A percentile compares a stretch with the other conserved stretches of the same genome.
Evolutionary conservation across 2,113 vertebrate genomes (phyloP).

Genomic region (Epinephelus fuscoguttatus): DNA sequence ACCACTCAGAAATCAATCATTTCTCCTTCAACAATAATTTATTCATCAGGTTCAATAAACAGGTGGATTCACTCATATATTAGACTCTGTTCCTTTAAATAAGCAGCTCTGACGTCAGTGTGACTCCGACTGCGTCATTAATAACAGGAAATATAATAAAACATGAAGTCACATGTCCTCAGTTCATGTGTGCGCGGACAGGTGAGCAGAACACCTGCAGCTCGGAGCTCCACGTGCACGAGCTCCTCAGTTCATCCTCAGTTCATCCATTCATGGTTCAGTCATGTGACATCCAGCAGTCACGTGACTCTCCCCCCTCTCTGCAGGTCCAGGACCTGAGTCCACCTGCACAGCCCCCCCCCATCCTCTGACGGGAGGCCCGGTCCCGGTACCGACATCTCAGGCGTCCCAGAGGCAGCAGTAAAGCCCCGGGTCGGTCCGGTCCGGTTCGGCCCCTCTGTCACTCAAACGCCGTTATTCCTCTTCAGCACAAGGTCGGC

Average conservation of each 20-base stretch:
- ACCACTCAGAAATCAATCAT: conserved; percentile 40
- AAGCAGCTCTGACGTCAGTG: background rate
- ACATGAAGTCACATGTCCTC: background rate
- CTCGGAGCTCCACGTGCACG: conserved; percentile 22
- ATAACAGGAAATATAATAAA: background rate
- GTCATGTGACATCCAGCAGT: conserved; percentile 34
- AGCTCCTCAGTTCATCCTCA: conserved; percentile 4
- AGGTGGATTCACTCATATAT: conserved; percentile 30
- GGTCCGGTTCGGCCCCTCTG: background rate
- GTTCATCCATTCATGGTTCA: conserved; percentile 9
- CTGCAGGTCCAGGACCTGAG: conserved; percentile 40
- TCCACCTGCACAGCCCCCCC: conserved; percentile 33
- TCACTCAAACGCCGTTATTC: conserved; percentile 43
- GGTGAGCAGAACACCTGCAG: conserved; percentile 46
- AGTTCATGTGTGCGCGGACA: conserved; percentile 5
- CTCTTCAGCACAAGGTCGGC: conserved; percentile 48
- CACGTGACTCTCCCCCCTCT: conserved; percentile 11
- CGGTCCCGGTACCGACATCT: conserved; percentile 10
- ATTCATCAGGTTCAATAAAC: conserved; percentile 53
- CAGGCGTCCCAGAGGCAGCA: conserved; percentile 8
- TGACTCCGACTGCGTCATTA: background rate
- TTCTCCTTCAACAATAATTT: conserved; percentile 68
- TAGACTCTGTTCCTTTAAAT: conserved; percentile 39
- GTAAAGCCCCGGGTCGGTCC: background rate
- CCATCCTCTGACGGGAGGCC: background rate